Base-by-base conservation (phyloP, 2,888 invertebrate genomes). In the Meteorus colon region DNA sequence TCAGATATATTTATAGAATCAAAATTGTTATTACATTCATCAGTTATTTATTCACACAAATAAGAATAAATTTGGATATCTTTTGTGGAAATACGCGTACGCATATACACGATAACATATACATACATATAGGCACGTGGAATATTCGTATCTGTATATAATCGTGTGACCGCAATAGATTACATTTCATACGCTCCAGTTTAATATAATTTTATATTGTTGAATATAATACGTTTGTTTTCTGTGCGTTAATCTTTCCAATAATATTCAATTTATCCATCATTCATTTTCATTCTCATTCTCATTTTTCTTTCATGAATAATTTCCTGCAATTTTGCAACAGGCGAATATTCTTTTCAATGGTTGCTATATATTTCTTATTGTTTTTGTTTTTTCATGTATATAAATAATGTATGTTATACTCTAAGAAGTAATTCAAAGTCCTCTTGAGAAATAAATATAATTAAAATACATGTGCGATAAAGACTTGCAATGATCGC, bases 121-220 rank as follows among this genome's bases (percentile, higher is more conserved):
- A 70, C 51, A 69, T 73, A 60, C 55, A 76, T 68, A 78, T 55
- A 19, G 55, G 55, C 55, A 55, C 55, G n/a, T 55, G 55, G 10
- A 55, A 55, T 55, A 19, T 55, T 55, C 74, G 59, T 78, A 72
- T 68, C 68, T 78, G 74, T 75, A 75, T 76, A 79, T 78, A 75
- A 79, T 69, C 76, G 75, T 76, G 74, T 78, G 71, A 69, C 62
- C 68, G 8, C 79, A 76, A 45, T 71, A 69, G 68, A 59, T 77
- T 79, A 78, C 75, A 79, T 79, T 80, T 80, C 80, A 79, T 78
- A 79, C 76, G 75, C 70, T 80, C 77, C 76, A 78, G 80, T 80
- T 24, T 81, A 81, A 81, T 83, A 83, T 81, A 84, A 81, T 83
- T 81, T 83, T 81, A 82, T 78, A 81, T 84, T 80, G 81, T 83